Conservation (phyloP, 2,797 vertebrate genomes). For the Podarcis siculus region DNA sequence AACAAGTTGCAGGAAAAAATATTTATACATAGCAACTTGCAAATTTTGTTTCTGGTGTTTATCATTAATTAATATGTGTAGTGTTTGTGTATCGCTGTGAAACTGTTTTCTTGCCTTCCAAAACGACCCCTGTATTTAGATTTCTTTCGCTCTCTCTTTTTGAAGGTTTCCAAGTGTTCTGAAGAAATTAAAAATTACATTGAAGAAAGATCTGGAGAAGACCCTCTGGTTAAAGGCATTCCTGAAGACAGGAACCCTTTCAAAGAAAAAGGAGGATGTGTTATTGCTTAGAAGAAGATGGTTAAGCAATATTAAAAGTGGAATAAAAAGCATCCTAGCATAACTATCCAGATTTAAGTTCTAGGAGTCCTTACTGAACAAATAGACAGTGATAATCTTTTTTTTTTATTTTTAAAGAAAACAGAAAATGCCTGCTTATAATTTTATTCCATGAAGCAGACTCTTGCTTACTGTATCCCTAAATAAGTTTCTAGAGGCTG, state of each 20-base stretch:
- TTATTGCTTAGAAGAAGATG: conserved; percentile 78
- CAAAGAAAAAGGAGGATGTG: conserved; percentile 97
- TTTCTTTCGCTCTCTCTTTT: conserved; percentile 24
- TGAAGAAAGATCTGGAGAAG: conserved; percentile 88
- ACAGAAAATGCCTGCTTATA: background rate
- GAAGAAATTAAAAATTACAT: conserved; percentile 96
- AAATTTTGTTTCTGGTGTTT: background rate
- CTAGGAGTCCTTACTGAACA: conserved; percentile 8
- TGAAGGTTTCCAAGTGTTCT: conserved; percentile 94
- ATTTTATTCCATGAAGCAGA: background rate
- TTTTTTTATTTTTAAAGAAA: conserved; percentile 31
- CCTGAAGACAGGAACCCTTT: conserved; percentile 97
- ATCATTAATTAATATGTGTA: background rate
- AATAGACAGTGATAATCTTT: conserved; percentile 5
- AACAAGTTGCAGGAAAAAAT: background rate
- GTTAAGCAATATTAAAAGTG: conserved; percentile 66
- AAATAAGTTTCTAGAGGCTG: conserved; percentile 6
- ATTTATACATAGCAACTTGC: background rate
- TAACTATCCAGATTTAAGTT: conserved; percentile 27
- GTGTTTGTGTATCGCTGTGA: background rate
- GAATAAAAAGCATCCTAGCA: background rate
- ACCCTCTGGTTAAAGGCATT: conserved; percentile 93
- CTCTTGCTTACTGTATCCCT: conserved; percentile 2
- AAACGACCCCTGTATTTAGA: background rate
- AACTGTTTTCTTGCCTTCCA: background rate